phyloP scores from a whole-genome alignment of 2,797 vertebrate genomes.

The Coccyzus lansbergi region DNA sequence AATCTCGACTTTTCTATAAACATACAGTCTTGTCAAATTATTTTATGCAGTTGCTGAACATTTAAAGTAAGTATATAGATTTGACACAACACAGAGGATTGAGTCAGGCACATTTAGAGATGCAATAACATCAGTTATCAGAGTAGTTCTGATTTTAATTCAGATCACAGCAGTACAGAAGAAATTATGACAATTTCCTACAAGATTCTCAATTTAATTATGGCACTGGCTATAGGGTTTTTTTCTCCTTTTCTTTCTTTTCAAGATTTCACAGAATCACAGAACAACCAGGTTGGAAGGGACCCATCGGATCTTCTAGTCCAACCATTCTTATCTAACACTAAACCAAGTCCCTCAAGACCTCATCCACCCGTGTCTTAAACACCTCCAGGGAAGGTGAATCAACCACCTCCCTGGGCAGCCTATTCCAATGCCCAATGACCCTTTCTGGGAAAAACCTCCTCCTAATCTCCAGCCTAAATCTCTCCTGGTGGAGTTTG shows the following conservation, averaged over 20 bases:
- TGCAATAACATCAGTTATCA: neutral
- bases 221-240: neutral
- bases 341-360: too few species aligned
- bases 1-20: conserved; percentile 43
- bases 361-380: too few species aligned
- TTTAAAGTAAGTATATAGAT: conserved; percentile 27
- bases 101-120: neutral
- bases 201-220: neutral
- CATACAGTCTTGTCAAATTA: neutral
- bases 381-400: too few species aligned
- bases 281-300: too few species aligned
- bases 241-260: neutral
- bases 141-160: conserved; percentile 21
- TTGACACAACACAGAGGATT: neutral
- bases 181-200: neutral
- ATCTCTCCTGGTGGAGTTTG: too few species aligned
- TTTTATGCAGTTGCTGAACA: conserved; percentile 21
- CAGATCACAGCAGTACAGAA: neutral
- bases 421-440: too few species aligned
- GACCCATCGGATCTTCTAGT: too few species aligned
- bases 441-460: too few species aligned
- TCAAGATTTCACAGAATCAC: too few species aligned
- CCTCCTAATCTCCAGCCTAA: too few species aligned
- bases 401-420: too few species aligned
- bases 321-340: too few species aligned